Conservation (phyloP, 2,888 invertebrate genomes). For the Hololepta plana region DNA sequence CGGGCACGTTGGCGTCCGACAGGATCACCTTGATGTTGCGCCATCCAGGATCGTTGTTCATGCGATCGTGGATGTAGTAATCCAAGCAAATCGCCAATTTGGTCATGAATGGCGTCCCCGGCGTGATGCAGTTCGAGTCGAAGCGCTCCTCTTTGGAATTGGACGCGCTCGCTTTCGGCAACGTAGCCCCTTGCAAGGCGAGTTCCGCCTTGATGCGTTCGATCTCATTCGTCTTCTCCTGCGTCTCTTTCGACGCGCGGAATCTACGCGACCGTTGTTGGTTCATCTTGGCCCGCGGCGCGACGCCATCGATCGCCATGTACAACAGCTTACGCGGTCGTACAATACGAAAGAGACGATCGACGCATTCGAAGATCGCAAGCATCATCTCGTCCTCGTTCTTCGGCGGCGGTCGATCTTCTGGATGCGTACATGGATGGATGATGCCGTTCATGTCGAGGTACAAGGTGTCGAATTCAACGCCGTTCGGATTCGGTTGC, state of each 20-base stretch:
- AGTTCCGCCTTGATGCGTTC: constrained; percentile 61
- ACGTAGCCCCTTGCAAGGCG: constrained; percentile 46
- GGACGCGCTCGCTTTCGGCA: constrained; percentile 70
- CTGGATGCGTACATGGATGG: constrained; percentile 99
- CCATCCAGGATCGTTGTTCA: constrained; percentile 94
- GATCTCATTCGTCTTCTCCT: constrained; percentile 76
- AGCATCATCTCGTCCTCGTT: constrained; percentile 99
- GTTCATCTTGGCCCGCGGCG: constrained; percentile 99
- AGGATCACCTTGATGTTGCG: constrained; percentile 81
- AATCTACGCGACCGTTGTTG: constrained; percentile 95
- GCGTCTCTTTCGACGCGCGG: constrained; percentile 86
- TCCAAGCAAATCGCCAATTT: constrained; percentile 66
- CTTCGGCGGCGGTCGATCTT: constrained; percentile 91
- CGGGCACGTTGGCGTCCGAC: constrained; percentile 98
- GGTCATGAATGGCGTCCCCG: constrained; percentile 98
- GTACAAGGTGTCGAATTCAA: constrained; percentile 93
- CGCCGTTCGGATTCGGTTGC: constrained; percentile 84
- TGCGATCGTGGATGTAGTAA: constrained; percentile 73
- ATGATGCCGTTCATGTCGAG: constrained; percentile 99
- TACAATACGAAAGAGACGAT: constrained; percentile 77
- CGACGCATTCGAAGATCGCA: constrained; percentile 97
- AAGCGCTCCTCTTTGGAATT: constrained; percentile 88
- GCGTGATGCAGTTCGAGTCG: constrained; percentile 98
- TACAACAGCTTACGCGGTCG: constrained; percentile 84
- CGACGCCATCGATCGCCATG: constrained; percentile 99